Percentiles rank a stretch among this genome's conserved stretches.
phyloP scores from a whole-genome alignment of 2,113 vertebrate genomes.

The Megaceryle maxima region DNA sequence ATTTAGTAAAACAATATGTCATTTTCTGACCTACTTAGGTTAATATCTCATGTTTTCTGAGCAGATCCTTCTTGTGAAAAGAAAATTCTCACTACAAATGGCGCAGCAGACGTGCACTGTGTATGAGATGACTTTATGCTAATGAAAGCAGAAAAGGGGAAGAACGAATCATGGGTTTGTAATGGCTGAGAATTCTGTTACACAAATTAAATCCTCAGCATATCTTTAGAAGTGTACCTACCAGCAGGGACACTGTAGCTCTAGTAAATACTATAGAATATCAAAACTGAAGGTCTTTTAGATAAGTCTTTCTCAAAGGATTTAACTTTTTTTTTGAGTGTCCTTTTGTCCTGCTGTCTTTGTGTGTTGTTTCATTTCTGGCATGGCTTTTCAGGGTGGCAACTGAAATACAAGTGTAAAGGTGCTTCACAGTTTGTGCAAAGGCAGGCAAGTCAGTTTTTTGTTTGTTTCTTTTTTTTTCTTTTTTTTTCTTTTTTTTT shows the following conservation, averaged over 20 bases:
- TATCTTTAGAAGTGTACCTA: not conserved
- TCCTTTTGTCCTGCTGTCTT: not conserved
- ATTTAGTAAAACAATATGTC: not conserved
- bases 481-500: too few relatives aligned
- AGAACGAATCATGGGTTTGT: not conserved
- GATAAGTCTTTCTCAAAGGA: not conserved
- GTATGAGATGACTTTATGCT: not conserved
- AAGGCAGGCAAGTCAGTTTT: not conserved
- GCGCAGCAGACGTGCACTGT: accelerated
- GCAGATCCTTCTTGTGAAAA: not conserved
- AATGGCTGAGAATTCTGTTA: not conserved
- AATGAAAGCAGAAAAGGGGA: not conserved
- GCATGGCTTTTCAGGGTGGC: not conserved
- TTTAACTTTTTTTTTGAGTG: not conserved
- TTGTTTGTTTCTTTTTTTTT: not conserved
- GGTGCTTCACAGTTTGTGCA: not conserved
- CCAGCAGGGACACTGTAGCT: not conserved
- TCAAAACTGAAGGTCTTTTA: not conserved
- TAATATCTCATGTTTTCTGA: not conserved
- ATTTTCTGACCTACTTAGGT: not conserved
- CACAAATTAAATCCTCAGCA: not conserved
- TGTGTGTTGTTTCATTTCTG: not conserved
- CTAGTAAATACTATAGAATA: not conserved
- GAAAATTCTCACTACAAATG: not conserved
- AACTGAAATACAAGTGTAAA: not conserved